phyloP scores from a whole-genome alignment of 2,113 vertebrate species.

The Tauraco erythrolophus region DNA sequence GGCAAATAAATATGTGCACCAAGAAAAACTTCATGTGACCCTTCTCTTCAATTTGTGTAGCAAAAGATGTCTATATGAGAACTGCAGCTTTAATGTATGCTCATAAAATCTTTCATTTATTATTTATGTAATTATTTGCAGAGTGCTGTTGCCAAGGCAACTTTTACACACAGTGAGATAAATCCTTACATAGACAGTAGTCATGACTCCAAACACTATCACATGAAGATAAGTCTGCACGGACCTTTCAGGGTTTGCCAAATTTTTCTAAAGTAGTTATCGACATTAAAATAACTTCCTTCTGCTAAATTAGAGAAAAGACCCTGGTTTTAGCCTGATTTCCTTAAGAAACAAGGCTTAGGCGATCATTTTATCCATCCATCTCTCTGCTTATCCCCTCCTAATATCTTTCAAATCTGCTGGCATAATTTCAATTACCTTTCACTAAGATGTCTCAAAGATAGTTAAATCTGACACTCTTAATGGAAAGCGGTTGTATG shows the following conservation, averaged over 20 bases:
- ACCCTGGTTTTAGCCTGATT: not conserved
- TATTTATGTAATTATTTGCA: constrained; percentile 66
- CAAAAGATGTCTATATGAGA: not conserved
- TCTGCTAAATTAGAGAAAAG: not conserved
- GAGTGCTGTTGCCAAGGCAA: constrained; percentile 23
- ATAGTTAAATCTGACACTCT: not conserved
- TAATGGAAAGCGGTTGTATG: not conserved
- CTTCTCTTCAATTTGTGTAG: not conserved
- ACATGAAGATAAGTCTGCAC: constrained; percentile 7
- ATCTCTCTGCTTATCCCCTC: not conserved
- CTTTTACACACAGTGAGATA: constrained; percentile 21
- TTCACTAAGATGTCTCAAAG: not conserved
- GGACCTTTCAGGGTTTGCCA: constrained; percentile 15
- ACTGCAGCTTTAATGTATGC: not conserved
- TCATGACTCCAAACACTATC: constrained; percentile 15
- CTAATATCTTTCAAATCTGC: not conserved
- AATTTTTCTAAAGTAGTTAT: constrained; percentile 24
- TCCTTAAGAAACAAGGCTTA: not conserved
- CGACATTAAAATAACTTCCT: not conserved
- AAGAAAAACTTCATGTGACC: not conserved
- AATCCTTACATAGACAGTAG: not conserved
- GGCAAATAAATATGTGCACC: not conserved
- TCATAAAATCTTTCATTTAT: constrained; percentile 35
- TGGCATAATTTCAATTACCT: constrained; percentile 3
- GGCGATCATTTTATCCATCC: not conserved